Evolutionary conservation across 2,797 vertebrate species (phyloP), one percentile per base, ranked within the genome.

Genomic region (Myotis vivesi): DNA sequence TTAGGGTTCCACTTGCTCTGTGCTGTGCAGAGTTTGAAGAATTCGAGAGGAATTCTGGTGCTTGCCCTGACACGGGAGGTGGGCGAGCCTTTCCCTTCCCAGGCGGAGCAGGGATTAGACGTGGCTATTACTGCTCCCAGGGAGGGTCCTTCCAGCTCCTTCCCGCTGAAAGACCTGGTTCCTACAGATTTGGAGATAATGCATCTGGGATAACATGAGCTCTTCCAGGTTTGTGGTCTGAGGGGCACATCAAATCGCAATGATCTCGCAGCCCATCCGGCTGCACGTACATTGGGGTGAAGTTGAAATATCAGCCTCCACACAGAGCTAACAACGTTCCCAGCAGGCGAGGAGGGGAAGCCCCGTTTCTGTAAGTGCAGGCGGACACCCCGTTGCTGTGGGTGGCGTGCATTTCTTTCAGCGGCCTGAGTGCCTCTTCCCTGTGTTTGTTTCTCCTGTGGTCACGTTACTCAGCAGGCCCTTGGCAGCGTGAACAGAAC

Each of bases 121-220:
- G 79, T 12, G 17, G 81, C 92, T 96, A 82, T 97, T 97, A 93
- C 86, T 49, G 97, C 66, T 97, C 96, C 94, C 91, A 91, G 95
- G 96, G 92, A 98, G 94, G 83, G 95, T 95, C 41, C 72, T 86
- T 97, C 96, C 83, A 7, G 97, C 93, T 97, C 89, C 93, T 94
- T 96, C 96, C 82, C 64, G 68, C 66, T 91, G 75, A 95, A 95
- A 23, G 36, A 84, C 96, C 94, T 51, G 95, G 94, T 98, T 98
- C 98, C 97, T 97, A 95, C 94, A 98, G 98, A 98, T 98, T 97
- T 97, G 89, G 96, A 98, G 98, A 98, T 98, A 98, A 97, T 91
- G 91, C 98, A 98, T 98, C 98, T 98, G 98, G 96, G 98, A 98
- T 93, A 98, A 98, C 97, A 98, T 95, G 97, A 98, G 93, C 97